phyloP scores from a whole-genome alignment of 2,888 invertebrate genomes.

The Amiota mariae region DNA sequence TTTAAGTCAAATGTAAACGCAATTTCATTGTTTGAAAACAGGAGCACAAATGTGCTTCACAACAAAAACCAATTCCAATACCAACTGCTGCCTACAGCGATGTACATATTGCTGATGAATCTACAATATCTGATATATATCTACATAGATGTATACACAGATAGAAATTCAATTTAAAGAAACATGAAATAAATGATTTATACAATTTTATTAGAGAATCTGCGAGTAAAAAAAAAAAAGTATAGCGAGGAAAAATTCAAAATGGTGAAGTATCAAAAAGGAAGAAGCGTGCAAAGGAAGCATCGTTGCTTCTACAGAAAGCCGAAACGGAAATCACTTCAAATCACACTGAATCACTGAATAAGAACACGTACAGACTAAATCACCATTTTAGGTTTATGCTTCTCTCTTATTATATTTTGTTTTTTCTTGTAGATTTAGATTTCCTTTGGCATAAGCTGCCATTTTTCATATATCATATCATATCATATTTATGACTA shows the following conservation, averaged over 20 bases:
- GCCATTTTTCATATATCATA: slow-evolving; percentile 57
- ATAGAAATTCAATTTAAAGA: slow-evolving; percentile 59
- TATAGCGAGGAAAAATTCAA: slow-evolving; percentile 25
- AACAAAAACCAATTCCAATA: background rate
- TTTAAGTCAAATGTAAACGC: slow-evolving; percentile 5
- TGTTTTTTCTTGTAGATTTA: too few relatives aligned
- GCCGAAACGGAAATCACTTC: background rate
- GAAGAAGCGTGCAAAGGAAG: too few relatives aligned
- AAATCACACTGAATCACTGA: background rate
- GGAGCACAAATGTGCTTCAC: slow-evolving; percentile 3
- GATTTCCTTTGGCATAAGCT: slow-evolving; percentile 26
- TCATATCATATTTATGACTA: slow-evolving; percentile 62
- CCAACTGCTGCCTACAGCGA: slow-evolving; percentile 37
- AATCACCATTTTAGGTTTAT: slow-evolving; percentile 20
- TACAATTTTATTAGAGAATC: slow-evolving; percentile 57
- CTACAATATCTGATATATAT: slow-evolving; percentile 37
- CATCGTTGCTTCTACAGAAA: background rate
- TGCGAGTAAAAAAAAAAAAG: slow-evolving; percentile 21
- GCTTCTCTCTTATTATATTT: too few relatives aligned
- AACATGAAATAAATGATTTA: slow-evolving; percentile 60
- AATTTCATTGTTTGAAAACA: background rate
- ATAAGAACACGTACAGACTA: background rate
- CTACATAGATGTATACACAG: too few relatives aligned
- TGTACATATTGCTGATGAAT: slow-evolving; percentile 68
- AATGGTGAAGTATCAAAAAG: slow-evolving; percentile 23